Evolutionary conservation across 2,113 vertebrate species (phyloP).

Genomic region (Hemiprocne comata): DNA sequence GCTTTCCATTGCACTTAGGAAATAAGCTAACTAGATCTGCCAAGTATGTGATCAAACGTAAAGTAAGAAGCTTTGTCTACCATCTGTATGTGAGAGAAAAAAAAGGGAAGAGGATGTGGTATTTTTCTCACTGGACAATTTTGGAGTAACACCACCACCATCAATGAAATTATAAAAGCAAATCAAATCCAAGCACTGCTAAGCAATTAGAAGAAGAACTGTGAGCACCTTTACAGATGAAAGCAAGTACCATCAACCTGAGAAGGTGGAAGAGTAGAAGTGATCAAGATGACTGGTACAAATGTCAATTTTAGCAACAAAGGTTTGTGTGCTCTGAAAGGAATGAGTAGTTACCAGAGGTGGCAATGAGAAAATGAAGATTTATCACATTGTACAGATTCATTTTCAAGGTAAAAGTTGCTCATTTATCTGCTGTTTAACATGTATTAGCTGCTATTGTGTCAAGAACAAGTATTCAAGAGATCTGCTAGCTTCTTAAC

Average conservation of each 20-base stretch:
- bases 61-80: neutral
- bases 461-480: neutral
- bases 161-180: conserved; percentile 1
- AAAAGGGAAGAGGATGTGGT: neutral
- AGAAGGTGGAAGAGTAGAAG: neutral
- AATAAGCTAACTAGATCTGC: neutral
- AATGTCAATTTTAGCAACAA: neutral
- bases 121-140: neutral
- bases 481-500: neutral
- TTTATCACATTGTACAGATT: neutral
- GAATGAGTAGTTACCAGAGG: neutral
- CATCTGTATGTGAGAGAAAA: neutral
- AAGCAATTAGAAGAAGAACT: neutral
- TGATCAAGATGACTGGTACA: neutral
- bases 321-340: neutral
- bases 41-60: neutral
- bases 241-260: neutral
- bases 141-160: neutral
- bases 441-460: neutral
- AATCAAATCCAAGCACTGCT: conserved; percentile 14
- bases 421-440: neutral
- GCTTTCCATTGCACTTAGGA: neutral
- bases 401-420: conserved; percentile 13
- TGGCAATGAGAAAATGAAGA: neutral
- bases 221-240: neutral